Evolutionary conservation across 2,888 invertebrate species (phyloP).

Genomic region (Ametastegia equiseti): DNA sequence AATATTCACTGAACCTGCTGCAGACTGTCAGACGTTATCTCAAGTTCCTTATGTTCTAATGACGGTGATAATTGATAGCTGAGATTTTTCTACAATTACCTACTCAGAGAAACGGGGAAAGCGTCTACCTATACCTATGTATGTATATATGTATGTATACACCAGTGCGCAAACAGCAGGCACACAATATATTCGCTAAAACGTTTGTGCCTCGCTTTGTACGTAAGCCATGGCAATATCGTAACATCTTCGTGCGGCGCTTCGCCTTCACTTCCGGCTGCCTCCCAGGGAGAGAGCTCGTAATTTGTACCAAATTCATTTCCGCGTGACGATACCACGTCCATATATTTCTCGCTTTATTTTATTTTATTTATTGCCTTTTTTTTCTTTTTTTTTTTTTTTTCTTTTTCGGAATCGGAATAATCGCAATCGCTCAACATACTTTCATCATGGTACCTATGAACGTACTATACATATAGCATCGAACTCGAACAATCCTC

Average conservation of each 20-base stretch:
- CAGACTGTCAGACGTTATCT: background rate
- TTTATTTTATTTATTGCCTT: no score
- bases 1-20: no score
- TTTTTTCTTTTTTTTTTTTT: no score
- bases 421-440: no score
- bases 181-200: slow-evolving; percentile 14
- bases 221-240: slow-evolving; percentile 26
- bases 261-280: slow-evolving; percentile 40
- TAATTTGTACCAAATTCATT: slow-evolving; percentile 18
- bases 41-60: background rate
- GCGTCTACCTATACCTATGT: no score
- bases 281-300: slow-evolving; percentile 25
- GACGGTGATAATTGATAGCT: background rate
- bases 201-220: slow-evolving; percentile 8
- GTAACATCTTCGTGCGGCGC: slow-evolving; percentile 21
- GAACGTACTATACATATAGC: background rate
- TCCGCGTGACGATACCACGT: background rate
- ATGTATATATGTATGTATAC: background rate
- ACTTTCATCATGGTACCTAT: no score
- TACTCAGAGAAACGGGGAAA: background rate
- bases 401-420: no score
- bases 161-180: background rate
- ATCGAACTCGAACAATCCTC: background rate
- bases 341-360: background rate
- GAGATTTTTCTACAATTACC: background rate